Percentiles rank a stretch among this genome's conserved stretches.
These are phyloP conservation scores for Litoditis marina DNA, from an alignment of 2,888 invertebrate genomes.

Conservation along the genomic window DNA sequence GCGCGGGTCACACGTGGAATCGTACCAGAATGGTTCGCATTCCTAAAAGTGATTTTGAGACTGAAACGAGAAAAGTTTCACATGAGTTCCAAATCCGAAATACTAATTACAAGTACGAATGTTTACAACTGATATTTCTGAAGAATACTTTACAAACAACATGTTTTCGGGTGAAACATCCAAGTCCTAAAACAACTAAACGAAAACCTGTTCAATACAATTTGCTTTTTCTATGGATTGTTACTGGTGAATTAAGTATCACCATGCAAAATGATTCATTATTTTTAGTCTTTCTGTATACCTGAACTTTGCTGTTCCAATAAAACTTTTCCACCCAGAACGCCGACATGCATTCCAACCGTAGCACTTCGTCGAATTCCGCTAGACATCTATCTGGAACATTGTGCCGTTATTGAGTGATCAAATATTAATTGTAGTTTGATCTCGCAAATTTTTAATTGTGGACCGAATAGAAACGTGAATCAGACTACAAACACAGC, in stretches of 20 bases:
- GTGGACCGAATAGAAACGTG: too few species aligned
- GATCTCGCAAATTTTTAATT: too few species aligned
- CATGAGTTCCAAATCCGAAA: too few species aligned
- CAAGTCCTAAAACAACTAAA: too few species aligned
- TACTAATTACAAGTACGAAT: background rate
- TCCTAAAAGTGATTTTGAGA: constrained; percentile 25
- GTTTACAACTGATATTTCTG: background rate
- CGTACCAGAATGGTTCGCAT: constrained; percentile 59
- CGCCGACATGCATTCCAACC: constrained; percentile 38
- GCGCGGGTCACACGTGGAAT: constrained; percentile 44
- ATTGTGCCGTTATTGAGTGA: too few species aligned
- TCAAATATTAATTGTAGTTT: too few species aligned
- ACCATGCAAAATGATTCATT: too few species aligned
- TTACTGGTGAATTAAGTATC: too few species aligned
- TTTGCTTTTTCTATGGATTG: background rate
- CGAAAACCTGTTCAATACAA: too few species aligned
- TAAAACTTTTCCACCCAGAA: constrained; percentile 41
- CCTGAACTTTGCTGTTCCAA: constrained; percentile 28
- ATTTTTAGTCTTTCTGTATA: background rate
- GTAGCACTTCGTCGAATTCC: constrained; percentile 29
- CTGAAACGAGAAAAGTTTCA: background rate
- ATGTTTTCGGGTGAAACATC: too few species aligned
- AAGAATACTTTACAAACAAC: too few species aligned
- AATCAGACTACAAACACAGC: too few species aligned
- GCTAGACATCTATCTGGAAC: constrained; percentile 25